Evolutionary conservation across 2,888 invertebrate genomes (phyloP).

Genomic region (Tryphoninae sp.): DNA sequence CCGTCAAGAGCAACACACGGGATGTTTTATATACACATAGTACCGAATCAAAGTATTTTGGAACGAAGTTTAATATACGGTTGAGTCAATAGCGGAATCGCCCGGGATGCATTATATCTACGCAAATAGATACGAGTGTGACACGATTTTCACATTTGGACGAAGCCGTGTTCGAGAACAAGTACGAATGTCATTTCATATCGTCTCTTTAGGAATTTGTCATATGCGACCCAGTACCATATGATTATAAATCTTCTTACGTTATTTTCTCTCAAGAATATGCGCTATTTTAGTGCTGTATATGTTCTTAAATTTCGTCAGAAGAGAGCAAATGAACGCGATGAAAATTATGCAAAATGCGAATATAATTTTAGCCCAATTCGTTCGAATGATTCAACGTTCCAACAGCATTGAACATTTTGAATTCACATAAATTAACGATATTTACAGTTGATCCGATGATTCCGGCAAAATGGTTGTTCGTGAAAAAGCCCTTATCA

Average conservation of each 20-base stretch:
- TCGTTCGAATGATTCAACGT: not conserved
- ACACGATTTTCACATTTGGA: not conserved
- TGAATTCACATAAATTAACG: not conserved
- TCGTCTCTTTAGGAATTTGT: constrained; percentile 43
- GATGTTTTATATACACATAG: too few relatives aligned
- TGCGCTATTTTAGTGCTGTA: not conserved
- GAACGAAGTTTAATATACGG: constrained; percentile 44
- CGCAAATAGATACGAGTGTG: not conserved
- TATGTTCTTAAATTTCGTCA: not conserved
- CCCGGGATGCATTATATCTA: not conserved
- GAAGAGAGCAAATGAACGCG: not conserved
- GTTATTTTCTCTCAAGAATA: constrained; percentile 22
- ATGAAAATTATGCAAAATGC: not conserved
- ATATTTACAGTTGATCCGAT: constrained; percentile 74
- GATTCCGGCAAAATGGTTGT: constrained; percentile 78
- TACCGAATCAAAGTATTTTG: not conserved
- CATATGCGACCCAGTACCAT: constrained; percentile 17
- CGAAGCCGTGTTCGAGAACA: not conserved
- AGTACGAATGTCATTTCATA: constrained; percentile 37
- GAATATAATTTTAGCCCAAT: not conserved
- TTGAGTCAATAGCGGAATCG: not conserved
- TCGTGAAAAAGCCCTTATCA: constrained; percentile 75
- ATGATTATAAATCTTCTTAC: not conserved
- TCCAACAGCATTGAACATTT: not conserved
- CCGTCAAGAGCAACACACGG: too few relatives aligned